These are phyloP conservation scores for Cyrtodaria siliqua DNA, from an alignment of 2,888 invertebrate genomes.

Conservation along the genomic window DNA sequence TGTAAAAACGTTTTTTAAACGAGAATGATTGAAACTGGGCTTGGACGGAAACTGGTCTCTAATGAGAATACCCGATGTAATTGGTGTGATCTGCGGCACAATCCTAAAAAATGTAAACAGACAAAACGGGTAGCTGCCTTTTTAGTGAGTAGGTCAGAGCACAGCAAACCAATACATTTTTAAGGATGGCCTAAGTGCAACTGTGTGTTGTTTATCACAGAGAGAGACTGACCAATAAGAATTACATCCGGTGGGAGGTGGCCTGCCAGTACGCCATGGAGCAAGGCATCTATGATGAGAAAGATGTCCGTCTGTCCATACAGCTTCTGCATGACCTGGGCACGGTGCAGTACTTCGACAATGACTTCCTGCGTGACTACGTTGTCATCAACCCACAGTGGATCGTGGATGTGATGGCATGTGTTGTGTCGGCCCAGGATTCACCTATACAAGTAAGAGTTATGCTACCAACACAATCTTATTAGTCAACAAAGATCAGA, in stretches of 20 bases:
- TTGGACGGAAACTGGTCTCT: no score
- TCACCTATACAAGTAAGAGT: conserved; percentile 80
- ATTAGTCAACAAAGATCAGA: no score
- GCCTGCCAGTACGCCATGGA: conserved; percentile 75
- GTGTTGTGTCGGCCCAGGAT: conserved; percentile 84
- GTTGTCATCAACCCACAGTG: conserved; percentile 85
- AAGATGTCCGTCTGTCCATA: conserved; percentile 81
- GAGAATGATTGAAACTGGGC: no score
- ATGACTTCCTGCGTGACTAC: conserved; percentile 81
- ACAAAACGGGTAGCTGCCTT: no score
- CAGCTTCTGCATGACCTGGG: conserved; percentile 84
- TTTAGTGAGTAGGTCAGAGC: no score
- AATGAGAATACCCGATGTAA: no score
- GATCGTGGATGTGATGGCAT: conserved; percentile 85
- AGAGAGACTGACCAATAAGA: conserved; percentile 66
- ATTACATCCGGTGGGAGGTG: conserved; percentile 73
- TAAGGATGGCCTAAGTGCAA: no score
- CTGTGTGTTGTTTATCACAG: no score
- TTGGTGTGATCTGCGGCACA: no score
- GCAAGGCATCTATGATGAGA: conserved; percentile 80
- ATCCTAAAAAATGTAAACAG: no score
- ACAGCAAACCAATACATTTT: no score
- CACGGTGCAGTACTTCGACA: conserved; percentile 84
- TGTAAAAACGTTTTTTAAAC: no score
- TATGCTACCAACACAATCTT: not conserved